Base-by-base conservation (phyloP, 2,113 vertebrate genomes). In the Cygnus atratus region DNA sequence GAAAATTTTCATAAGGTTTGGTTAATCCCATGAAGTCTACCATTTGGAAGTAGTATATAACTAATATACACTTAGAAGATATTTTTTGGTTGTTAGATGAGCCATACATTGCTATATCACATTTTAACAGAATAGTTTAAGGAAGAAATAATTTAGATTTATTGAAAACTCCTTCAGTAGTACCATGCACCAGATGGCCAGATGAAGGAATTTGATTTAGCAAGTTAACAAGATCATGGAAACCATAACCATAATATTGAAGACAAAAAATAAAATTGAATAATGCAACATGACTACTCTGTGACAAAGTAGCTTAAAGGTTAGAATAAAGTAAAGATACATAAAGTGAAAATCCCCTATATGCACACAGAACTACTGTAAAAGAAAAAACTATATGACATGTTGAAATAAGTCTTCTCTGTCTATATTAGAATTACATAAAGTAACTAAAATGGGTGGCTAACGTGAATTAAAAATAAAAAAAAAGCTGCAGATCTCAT, bases 141-240 rank as follows among this genome's bases (percentile, higher is more conserved):
- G n/a, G 80, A 75, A 95, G 77, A 89, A 85, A 75, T 68, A 95
- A 94, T 93, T 91, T 43, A 89, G 76, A 93, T 87, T 79, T 94
- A 96, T 71, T 9, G 15, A 93, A 91, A 93, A 92, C 58, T 95
- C 77, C 55, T 84, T 82, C 77, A 87, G 37, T 55, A 96, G 54
- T 79, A 73, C 80, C 86, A 92, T 85, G 86, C 37, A 82, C 88
- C 93, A 96, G 95, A 96, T 96, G 93, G 88, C 74, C 87, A 95
- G 66, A 93, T 81, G 80, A 96, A 94, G 44, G 65, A 93, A 92
- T 90, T 63, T 92, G 86, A 94, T 95, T 89, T 87, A 93, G 84
- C 57, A 90, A 84, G 76, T 79, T 93, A 94, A 94, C 88, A 94
- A 95, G 92, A 92, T 93, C 91, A 92, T 2, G 11, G 70, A 91